phyloP scores from a whole-genome alignment of 2,888 invertebrate genomes.

The Tetramorium bicarinatum region DNA sequence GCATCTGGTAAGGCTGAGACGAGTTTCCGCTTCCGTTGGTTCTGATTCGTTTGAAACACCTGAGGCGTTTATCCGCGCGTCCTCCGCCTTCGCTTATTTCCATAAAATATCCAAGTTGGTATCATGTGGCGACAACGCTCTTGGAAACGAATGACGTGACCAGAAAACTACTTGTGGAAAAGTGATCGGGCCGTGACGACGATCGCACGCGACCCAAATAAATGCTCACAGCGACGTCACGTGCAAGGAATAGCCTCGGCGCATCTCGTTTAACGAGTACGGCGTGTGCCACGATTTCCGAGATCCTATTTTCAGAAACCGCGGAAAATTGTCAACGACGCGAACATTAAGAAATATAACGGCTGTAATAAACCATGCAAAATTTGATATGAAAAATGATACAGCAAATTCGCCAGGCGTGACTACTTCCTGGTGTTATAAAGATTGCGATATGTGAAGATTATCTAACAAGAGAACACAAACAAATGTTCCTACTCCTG shows the following conservation, averaged over 20 bases:
- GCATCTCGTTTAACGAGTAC: slow-evolving; percentile 21
- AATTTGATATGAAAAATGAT: neutral
- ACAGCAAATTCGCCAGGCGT: neutral
- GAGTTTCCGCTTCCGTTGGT: neutral
- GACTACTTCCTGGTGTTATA: neutral
- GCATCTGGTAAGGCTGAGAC: neutral
- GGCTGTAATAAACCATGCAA: neutral
- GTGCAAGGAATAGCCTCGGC: slow-evolving; percentile 28
- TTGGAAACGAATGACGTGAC: slow-evolving; percentile 57
- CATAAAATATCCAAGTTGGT: slow-evolving; percentile 45
- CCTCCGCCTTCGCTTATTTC: slow-evolving; percentile 38
- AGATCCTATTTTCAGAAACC: slow-evolving; percentile 12
- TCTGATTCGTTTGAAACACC: neutral
- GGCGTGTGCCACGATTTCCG: neutral
- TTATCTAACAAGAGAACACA: neutral
- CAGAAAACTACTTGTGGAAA: slow-evolving; percentile 58
- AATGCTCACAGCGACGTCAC: slow-evolving; percentile 10
- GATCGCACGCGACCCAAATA: slow-evolving; percentile 62
- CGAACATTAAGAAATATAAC: neutral
- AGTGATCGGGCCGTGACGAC: slow-evolving; percentile 18
- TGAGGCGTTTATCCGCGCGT: slow-evolving; percentile 32
- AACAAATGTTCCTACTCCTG: neutral
- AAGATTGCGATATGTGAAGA: neutral
- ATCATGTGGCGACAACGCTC: slow-evolving; percentile 30
- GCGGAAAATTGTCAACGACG: neutral